Evolutionary conservation across 2,797 vertebrate genomes (phyloP).

Genomic region (Ibycter americanus): DNA sequence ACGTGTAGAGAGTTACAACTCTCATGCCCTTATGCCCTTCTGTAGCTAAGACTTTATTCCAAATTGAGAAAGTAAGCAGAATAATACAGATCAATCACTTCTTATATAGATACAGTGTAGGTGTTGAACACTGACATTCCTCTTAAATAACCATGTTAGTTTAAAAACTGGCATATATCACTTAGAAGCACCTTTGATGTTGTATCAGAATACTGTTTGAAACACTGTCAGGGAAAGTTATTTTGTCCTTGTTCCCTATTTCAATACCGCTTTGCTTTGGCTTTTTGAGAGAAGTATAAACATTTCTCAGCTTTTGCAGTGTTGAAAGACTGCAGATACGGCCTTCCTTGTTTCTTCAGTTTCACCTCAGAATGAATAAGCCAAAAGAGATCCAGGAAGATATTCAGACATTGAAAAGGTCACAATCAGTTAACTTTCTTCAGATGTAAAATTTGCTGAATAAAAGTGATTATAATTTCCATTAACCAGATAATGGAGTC

Average conservation of each 20-base stretch:
- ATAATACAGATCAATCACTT: neutral
- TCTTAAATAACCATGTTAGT: neutral
- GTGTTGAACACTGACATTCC: neutral
- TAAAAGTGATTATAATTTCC: neutral
- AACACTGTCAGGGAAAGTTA: neutral
- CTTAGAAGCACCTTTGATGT: neutral
- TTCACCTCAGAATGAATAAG: neutral
- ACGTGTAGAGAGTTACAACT: neutral
- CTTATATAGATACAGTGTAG: too few species aligned
- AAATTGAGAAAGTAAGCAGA: neutral
- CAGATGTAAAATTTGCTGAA: neutral
- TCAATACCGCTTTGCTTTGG: neutral
- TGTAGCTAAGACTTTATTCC: neutral
- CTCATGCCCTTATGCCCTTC: neutral
- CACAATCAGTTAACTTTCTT: neutral
- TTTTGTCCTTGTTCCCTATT: neutral
- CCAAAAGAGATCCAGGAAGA: neutral
- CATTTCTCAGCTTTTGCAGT: neutral
- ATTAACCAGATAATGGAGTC: too few species aligned
- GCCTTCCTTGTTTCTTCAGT: neutral
- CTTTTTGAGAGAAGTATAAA: neutral
- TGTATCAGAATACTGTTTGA: neutral
- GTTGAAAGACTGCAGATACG: neutral
- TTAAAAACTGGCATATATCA: neutral
- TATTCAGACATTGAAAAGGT: rapidly evolving